A percentile compares a stretch with the other conserved stretches of the same genome.
These are phyloP conservation scores for Pycnomerus fuliginosus DNA, from an alignment of 2,888 invertebrate species.

Conservation along the genomic window DNA sequence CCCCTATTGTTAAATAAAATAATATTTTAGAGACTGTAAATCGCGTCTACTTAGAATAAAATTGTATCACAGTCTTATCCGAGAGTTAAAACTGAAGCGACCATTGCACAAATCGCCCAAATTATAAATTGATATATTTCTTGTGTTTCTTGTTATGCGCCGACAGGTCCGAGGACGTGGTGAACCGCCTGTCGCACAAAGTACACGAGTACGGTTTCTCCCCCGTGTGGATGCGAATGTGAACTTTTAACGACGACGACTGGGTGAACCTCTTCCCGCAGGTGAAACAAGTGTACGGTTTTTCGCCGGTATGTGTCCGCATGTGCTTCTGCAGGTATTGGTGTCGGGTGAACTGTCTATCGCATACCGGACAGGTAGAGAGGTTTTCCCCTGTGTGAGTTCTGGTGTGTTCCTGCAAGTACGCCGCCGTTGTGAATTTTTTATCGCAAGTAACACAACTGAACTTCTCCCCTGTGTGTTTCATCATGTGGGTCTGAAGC, in stretches of 20 bases:
- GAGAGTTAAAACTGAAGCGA: no score
- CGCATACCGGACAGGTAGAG: constrained; percentile 50
- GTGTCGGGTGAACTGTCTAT: constrained; percentile 57
- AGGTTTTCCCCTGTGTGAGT: constrained; percentile 51
- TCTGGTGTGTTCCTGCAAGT: constrained; percentile 44
- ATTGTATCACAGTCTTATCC: no score
- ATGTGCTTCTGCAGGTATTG: constrained; percentile 57
- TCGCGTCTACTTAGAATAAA: no score
- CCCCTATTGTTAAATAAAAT: no score
- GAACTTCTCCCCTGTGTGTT: constrained; percentile 47
- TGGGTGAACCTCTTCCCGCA: constrained; percentile 49
- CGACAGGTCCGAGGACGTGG: constrained; percentile 46
- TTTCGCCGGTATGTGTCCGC: constrained; percentile 56
- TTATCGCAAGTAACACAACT: constrained; percentile 47
- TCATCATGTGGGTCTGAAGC: constrained; percentile 46
- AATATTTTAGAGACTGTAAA: no score
- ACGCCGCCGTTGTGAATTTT: constrained; percentile 47
- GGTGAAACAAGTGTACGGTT: constrained; percentile 46
- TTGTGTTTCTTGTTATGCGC: constrained; percentile 47
- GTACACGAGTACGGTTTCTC: constrained; percentile 48
- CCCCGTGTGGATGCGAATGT: constrained; percentile 46
- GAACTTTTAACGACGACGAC: constrained; percentile 48
- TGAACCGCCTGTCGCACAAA: constrained; percentile 46
- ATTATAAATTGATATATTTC: constrained; percentile 46
- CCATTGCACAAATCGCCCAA: no score